Conservation (phyloP, 2,797 vertebrate species). For the Onychomys leucogaster region DNA sequence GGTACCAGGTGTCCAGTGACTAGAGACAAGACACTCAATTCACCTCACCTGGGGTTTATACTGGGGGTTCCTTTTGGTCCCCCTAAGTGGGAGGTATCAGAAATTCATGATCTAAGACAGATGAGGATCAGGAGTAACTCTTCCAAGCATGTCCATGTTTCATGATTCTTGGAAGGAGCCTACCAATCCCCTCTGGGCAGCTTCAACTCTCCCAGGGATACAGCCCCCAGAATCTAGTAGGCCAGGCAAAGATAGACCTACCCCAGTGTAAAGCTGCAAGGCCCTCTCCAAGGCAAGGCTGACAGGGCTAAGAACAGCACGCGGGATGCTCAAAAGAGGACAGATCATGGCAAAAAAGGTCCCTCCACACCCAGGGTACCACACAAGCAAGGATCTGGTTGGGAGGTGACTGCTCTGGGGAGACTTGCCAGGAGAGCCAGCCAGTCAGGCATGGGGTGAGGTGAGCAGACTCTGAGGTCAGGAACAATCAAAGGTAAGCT, state of each 20-base stretch:
- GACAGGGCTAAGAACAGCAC: background rate
- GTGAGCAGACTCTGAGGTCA: background rate
- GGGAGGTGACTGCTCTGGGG: background rate
- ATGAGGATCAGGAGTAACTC: background rate
- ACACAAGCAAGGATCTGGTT: background rate
- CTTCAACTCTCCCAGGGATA: background rate
- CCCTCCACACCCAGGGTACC: fast-evolving
- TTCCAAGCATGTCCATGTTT: background rate
- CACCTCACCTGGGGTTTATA: conserved; percentile 7
- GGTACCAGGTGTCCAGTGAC: background rate
- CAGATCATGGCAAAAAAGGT: background rate
- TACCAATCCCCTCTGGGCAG: background rate
- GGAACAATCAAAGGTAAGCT: background rate
- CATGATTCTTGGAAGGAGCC: background rate
- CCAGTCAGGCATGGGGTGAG: background rate
- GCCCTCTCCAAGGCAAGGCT: background rate
- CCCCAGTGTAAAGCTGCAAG: conserved; percentile 66
- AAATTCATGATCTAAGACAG: conserved; percentile 69
- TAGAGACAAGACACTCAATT: background rate
- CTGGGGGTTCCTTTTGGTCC: conserved; percentile 44
- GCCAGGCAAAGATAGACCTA: background rate
- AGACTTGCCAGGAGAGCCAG: background rate
- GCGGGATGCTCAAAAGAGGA: background rate
- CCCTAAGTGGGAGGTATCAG: conserved; percentile 56
- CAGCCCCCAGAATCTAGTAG: background rate